Conservation (phyloP, 2,113 vertebrate species). For the Callorhinus ursinus region DNA sequence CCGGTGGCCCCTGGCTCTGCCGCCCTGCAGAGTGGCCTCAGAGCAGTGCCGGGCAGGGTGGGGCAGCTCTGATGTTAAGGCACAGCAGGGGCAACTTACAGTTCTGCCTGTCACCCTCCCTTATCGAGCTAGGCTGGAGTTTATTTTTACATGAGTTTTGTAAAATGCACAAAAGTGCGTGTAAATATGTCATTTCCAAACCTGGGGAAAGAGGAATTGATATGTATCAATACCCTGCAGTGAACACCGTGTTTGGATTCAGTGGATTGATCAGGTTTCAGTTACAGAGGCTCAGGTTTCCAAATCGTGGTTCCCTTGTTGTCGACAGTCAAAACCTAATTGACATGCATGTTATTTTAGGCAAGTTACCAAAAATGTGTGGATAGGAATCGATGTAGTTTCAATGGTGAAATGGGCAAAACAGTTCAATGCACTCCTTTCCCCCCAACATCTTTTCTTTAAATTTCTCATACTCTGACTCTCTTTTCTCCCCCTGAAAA, state of each 20-base stretch:
- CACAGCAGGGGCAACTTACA: fast-evolving
- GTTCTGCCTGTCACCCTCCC: fast-evolving
- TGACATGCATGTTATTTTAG: background rate
- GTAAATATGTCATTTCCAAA: background rate
- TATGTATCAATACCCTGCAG: fast-evolving
- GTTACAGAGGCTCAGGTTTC: fast-evolving
- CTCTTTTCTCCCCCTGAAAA: background rate
- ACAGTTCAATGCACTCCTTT: fast-evolving
- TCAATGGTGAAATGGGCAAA: fast-evolving
- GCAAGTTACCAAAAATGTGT: background rate
- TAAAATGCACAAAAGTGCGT: background rate
- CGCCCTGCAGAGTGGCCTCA: background rate
- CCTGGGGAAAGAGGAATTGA: background rate
- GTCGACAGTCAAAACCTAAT: background rate
- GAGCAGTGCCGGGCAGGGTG: fast-evolving
- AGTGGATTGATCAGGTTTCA: fast-evolving
- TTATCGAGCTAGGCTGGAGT: fast-evolving
- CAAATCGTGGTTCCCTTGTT: fast-evolving
- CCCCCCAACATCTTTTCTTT: background rate
- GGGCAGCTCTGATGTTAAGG: fast-evolving
- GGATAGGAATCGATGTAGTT: fast-evolving
- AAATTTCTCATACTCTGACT: fast-evolving
- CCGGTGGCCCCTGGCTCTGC: background rate
- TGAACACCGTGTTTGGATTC: fast-evolving
- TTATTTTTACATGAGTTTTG: background rate